Base-by-base conservation (phyloP, 1,140 invertebrate genomes). In the Dufourea novaeangliae region DNA sequence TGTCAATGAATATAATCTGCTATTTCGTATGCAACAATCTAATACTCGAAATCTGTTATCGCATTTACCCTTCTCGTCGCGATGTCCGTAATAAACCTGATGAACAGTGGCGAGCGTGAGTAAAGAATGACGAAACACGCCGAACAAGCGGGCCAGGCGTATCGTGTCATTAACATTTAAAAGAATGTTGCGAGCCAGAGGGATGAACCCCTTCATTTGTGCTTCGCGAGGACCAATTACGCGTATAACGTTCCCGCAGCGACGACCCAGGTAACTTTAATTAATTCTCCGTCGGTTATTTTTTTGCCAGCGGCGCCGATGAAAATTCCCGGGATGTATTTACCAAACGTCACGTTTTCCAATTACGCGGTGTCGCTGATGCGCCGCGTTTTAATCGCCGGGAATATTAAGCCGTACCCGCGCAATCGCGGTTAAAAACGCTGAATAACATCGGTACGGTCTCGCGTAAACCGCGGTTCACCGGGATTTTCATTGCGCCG, bases 271-370 rank as follows among this genome's bases (percentile, higher is more conserved):
- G 29, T 34, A 39, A 27, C 61, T 54, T 74, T 74, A 74, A 74
- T 74, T 74, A 74, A 74, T 74, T 74, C 57, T 66, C 27, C 14
- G 10, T 22, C 29, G 50, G 46, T 56, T 64, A 64, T 50, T 66
- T 73, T n/a, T 73, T 66, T 54, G 25, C n/a, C 46, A 25, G 12
- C 1, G 3, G 52, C 4, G 44, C n/a, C 69, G 56, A 61, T 57
- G 69, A 50, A 71, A 71, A 59, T 61, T 50, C 69, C 11, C 54
- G 17, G 39, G 39, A 41, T 41, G 46, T 66, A 66, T 74, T 74
- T 74, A 66, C 62, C 62, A 37, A 41, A 66, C 62, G 71, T 74
- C 71, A 66, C 71, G 71, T 74, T 74, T 74, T 74, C 61, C 71
- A 74, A 74, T 74, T 74, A 74, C 71, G 37, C 44, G 46, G 62